phyloP scores from a whole-genome alignment of 2,113 vertebrate genomes.

The Castor canadensis region DNA sequence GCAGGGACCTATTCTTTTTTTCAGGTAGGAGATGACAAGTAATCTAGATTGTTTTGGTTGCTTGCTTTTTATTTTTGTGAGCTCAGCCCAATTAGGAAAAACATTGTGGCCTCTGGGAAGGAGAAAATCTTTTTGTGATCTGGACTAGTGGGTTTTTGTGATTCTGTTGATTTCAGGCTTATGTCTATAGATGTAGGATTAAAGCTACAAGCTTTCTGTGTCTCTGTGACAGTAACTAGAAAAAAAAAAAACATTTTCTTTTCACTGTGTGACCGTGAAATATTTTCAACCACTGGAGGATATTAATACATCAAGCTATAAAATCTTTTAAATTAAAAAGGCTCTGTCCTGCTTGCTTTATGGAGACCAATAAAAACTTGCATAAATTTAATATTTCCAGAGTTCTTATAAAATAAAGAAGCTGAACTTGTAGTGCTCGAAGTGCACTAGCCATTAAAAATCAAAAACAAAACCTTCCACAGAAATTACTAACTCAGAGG shows the following conservation, averaged over 20 bases:
- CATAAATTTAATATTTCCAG: slow-evolving; percentile 27
- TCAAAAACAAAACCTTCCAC: not conserved
- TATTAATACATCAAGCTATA: slow-evolving; percentile 4
- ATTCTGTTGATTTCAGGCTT: not conserved
- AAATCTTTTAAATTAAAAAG: not conserved
- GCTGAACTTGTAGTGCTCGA: not conserved
- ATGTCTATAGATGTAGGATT: not conserved
- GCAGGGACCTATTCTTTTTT: not conserved
- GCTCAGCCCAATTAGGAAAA: not conserved
- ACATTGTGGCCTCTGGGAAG: not conserved
- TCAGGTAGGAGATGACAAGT: not conserved
- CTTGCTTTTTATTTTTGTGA: not conserved
- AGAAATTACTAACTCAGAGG: not conserved
- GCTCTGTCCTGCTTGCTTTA: not conserved
- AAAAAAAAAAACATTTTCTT: slow-evolving; percentile 3
- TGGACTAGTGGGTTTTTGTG: not conserved
- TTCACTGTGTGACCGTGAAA: not conserved
- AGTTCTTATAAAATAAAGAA: slow-evolving; percentile 27
- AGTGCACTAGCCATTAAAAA: not conserved
- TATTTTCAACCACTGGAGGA: not conserved
- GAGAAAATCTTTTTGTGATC: not conserved
- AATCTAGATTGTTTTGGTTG: not conserved
- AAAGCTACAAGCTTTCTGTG: not conserved
- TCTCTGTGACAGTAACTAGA: not conserved
- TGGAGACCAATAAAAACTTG: not conserved